A percentile compares a stretch with the other conserved stretches of the same genome.
Conservation (phyloP, 2,113 vertebrate genomes). For the Dipodomys spectabilis region DNA sequence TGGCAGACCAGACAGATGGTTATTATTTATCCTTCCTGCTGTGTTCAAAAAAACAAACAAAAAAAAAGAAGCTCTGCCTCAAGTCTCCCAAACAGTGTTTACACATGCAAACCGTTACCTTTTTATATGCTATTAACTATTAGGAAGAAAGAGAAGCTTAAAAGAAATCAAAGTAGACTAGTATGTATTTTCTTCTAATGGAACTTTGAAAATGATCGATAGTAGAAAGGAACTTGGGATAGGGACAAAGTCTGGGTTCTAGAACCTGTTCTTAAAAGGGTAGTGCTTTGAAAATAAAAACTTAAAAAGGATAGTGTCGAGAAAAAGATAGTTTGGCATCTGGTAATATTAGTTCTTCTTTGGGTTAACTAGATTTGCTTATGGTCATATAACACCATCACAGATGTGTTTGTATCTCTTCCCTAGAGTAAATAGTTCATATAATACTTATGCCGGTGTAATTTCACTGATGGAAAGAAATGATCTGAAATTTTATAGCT, state of each 20-base stretch:
- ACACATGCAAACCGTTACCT: constrained; percentile 70
- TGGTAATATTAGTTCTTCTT: not conserved
- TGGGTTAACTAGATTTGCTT: not conserved
- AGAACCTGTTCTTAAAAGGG: not conserved
- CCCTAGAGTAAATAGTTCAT: not conserved
- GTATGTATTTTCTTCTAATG: not conserved
- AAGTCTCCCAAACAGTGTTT: constrained; percentile 58
- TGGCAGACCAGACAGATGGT: constrained; percentile 73
- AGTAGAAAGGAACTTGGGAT: not conserved
- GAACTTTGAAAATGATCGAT: not conserved
- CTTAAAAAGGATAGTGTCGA: not conserved
- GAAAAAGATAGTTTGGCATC: constrained; percentile 3
- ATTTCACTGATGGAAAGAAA: constrained; percentile 28
- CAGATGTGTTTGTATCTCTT: not conserved
- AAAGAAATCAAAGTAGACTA: not conserved
- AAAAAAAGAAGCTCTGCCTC: constrained; percentile 20
- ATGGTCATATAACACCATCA: not conserved
- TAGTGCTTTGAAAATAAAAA: not conserved
- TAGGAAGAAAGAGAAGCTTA: constrained; percentile 17
- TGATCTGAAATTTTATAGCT: not conserved
- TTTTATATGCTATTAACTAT: constrained; percentile 43
- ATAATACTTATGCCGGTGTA: not conserved
- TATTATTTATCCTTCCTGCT: constrained; percentile 75
- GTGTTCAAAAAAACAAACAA: not conserved
- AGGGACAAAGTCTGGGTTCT: not conserved